Evolutionary conservation across 2,113 vertebrate genomes (phyloP).

Genomic region (Leucoraja erinaceus): DNA sequence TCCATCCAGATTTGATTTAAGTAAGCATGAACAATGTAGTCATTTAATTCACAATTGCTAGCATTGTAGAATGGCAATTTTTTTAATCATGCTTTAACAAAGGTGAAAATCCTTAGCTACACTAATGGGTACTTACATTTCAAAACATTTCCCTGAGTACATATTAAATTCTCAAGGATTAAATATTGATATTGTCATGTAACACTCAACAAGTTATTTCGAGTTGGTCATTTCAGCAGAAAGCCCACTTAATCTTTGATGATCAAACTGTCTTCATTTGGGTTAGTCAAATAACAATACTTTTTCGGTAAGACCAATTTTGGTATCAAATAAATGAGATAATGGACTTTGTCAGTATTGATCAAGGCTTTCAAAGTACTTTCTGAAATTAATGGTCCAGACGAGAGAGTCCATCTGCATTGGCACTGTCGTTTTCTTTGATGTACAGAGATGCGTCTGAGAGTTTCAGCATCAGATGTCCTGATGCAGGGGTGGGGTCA

Average conservation of each 20-base stretch:
- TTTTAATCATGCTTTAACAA: too few species aligned
- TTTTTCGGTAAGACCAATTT: neutral
- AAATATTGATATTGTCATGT: neutral
- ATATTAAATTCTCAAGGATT: neutral
- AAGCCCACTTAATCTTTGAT: neutral
- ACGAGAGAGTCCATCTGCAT: too few species aligned
- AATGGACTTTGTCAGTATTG: neutral
- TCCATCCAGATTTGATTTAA: neutral
- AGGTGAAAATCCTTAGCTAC: neutral
- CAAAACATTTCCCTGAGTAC: neutral
- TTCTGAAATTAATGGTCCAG: too few species aligned
- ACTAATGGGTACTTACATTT: constrained; percentile 9
- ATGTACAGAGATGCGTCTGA: too few species aligned
- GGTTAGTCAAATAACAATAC: neutral
- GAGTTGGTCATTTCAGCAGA: neutral
- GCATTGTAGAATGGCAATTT: neutral
- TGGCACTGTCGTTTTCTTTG: too few species aligned
- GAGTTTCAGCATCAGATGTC: too few species aligned
- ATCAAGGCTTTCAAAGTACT: too few species aligned
- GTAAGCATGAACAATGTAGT: neutral
- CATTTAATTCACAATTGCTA: constrained; percentile 1
- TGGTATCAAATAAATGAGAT: neutral
- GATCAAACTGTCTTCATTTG: neutral
- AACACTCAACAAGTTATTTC: constrained; percentile 7
- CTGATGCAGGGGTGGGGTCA: too few species aligned